Base-by-base conservation (phyloP, 2,797 vertebrate genomes). In the Myotis pilosus region DNA sequence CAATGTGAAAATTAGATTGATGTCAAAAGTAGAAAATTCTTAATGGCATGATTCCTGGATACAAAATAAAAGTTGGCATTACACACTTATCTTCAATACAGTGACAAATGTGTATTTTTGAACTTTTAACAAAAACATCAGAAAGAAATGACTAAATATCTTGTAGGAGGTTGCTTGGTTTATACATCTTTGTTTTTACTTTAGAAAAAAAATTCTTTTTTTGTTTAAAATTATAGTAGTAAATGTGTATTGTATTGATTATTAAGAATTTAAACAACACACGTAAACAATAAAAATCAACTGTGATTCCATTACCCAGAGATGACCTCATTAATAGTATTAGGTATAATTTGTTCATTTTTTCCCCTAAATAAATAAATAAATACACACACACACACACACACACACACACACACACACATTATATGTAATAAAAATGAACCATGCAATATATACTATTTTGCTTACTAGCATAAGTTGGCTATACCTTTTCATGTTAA, bases 141-240 rank as follows among this genome's bases (percentile, higher is more conserved):
- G 17, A 72, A 91, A 92, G 28, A 81, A 95, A 87, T 92, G 62
- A 88, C 64, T 66, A 89, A 95, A 80, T 12, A 84, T 84, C 41
- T 80, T 68, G 28, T 8, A 87, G 17, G 15, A 89, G 17, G 36
- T 86, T 91, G 11, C 8, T 53, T 82, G 23, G 4, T 55, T 78
- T 83, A 38, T 51, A 41, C 3, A 60, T 81, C 53, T 93, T 85
- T 81, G 16, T 22, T 75, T 89, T 91, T 49, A 83, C 64, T 88
- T 84, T 68, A 51, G 6, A 81, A 87, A 94, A 94, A 93, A 85
- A 8, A 49, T n/a, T 47, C 15, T 1, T 76, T 41, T 76, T 80
- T 51, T 92, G n/a, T 74, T 92, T 80, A 90, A 92, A 92, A 57
- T 83, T 87, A 53, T 30, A 25, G 6, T 49, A 91, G 71, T 28